Evolutionary conservation across 2,797 vertebrate genomes (phyloP), one percentile per base, ranked within the genome.

Genomic region (Simalia tracyae): DNA sequence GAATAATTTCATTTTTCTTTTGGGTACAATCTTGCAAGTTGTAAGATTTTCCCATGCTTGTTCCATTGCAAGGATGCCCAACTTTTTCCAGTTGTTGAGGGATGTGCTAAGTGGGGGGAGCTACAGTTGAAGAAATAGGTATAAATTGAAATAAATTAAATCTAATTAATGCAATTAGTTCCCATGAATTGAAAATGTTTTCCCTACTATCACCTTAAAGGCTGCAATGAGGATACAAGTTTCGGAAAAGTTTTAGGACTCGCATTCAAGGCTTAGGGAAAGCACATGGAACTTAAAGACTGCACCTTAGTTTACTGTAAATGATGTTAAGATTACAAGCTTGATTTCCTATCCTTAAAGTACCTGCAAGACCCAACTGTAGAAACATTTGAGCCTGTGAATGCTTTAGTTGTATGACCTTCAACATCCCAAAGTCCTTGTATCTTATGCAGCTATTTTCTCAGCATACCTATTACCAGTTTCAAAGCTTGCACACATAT

Each of bases 391-490:
- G 87, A 91, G 54, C 60, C 92, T 88, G 36, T n/a, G 76, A 72
- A 63, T 90, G 86, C 93, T 94, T 95, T 76, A 91, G 59, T 60
- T 93, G 8, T 7, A 89, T 92, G 36, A 54, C 10, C 22, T 59
- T 63, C 0, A 0, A 22, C 60, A 68, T 26, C 11, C 15, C 86
- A 19, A 86, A 87, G 7, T 72, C 84, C 36, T 93, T 88, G 61
- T 56, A 89, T 0, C 0, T 92, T 0, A 0, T 93, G 90, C 88
- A 57, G 22, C 0, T 0, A 3, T 64, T 93, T 91, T 93, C 86
- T 64, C 24, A 90, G 93, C 87, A 95, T 0, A 0, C 0, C 84
- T 93, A 84, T 66, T 84, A n/a, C 22, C 92, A 61, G 64, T 76
- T 93, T 93, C 86, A 84, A 84, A 28, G 54, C 86, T 46, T 81